These are phyloP conservation scores for Caenorhabditis tropicalis DNA, from an alignment of 1,140 invertebrate genomes.

Conservation along the genomic window DNA sequence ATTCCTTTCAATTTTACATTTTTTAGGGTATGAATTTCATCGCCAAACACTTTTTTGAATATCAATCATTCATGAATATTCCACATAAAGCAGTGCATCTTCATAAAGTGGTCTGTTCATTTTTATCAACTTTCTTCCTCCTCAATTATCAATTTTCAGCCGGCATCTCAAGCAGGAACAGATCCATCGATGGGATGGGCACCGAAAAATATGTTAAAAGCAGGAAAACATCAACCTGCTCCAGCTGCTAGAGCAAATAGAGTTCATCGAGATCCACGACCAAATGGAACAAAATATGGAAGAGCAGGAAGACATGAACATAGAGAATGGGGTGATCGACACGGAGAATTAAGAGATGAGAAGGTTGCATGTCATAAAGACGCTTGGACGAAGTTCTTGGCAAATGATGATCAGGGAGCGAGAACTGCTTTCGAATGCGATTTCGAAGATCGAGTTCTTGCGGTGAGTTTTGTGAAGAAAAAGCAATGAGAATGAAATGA, in stretches of 20 bases:
- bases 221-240: constrained; percentile 70
- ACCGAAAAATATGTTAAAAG: constrained; percentile 65
- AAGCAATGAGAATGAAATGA: not conserved
- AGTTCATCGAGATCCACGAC: constrained; percentile 57
- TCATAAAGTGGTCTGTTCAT: constrained; percentile 65
- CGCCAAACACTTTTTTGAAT: constrained; percentile 71
- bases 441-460: constrained; percentile 53
- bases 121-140: not conserved
- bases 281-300: constrained; percentile 63
- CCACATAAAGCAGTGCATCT: constrained; percentile 70
- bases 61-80: constrained; percentile 71
- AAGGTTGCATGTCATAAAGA: constrained; percentile 71
- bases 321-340: constrained; percentile 68
- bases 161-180: constrained; percentile 63
- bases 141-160: constrained; percentile 53
- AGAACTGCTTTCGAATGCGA: constrained; percentile 56
- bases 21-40: constrained; percentile 69
- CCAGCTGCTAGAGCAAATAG: constrained; percentile 65
- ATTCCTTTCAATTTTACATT: not conserved
- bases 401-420: constrained; percentile 61
- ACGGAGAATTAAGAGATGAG: constrained; percentile 67
- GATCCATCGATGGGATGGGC: constrained; percentile 69
- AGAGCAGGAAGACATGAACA: constrained; percentile 68
- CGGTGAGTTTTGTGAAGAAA: not conserved
- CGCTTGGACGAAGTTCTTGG: constrained; percentile 61